Conservation (phyloP, 1,140 invertebrate species). For the Amphibalanus amphitrite region DNA sequence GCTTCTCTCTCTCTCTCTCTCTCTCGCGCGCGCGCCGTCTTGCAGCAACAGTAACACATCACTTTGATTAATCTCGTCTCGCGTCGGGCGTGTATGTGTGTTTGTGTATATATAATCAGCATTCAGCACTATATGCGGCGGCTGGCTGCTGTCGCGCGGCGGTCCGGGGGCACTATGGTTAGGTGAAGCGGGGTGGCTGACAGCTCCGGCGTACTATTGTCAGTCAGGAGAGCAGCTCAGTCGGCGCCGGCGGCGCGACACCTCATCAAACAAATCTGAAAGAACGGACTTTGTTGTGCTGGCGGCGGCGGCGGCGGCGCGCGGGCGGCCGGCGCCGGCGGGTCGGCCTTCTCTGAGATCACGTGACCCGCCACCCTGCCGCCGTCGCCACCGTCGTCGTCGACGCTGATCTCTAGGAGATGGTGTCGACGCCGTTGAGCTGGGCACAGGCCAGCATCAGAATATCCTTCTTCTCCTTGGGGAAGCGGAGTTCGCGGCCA, state of each 20-base stretch:
- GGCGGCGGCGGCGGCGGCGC: no score
- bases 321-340: no score
- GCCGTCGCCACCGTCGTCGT: no score
- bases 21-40: not conserved
- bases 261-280: not conserved
- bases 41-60: not conserved
- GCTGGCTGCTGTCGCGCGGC: no score
- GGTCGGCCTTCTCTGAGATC: not conserved
- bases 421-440: constrained; percentile 23
- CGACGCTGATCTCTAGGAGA: not conserved
- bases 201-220: not conserved
- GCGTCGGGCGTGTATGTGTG: not conserved
- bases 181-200: not conserved
- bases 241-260: not conserved
- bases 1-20: no score
- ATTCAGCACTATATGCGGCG: not conserved
- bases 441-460: constrained; percentile 69
- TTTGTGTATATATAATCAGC: not conserved
- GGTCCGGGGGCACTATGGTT: not conserved
- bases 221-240: not conserved
- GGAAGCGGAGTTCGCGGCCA: constrained; percentile 75
- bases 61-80: not conserved
- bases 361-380: not conserved
- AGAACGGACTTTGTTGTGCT: constrained; percentile 1
- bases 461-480: constrained; percentile 90